phyloP scores from a whole-genome alignment of 2,888 invertebrate genomes.

The Ochropleura leucogaster region DNA sequence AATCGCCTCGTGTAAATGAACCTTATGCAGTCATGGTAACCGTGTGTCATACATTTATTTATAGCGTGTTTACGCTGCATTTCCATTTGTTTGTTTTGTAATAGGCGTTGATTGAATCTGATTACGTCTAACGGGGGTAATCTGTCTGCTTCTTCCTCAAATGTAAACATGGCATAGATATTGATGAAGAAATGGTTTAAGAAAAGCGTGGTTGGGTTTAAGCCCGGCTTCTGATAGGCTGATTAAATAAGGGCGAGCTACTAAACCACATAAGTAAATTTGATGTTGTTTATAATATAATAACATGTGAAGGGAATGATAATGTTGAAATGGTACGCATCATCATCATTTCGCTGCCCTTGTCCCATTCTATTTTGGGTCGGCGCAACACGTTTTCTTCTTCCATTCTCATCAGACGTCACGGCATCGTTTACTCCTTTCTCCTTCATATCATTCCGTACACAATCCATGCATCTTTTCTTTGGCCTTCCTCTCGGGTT shows the following conservation, averaged over 20 bases:
- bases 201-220: neutral
- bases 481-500: too few species aligned
- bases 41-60: conserved; percentile 55
- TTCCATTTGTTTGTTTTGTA: conserved; percentile 48
- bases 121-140: conserved; percentile 11
- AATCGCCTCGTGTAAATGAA: conserved; percentile 26
- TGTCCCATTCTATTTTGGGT: too few species aligned
- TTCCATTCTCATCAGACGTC: too few species aligned
- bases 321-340: too few species aligned
- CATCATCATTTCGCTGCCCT: too few species aligned
- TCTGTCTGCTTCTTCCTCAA: conserved; percentile 7
- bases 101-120: conserved; percentile 35
- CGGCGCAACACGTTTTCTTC: too few species aligned
- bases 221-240: neutral
- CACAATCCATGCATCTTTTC: too few species aligned
- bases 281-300: too few species aligned
- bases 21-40: conserved; percentile 30
- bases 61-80: conserved; percentile 49
- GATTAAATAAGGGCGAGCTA: neutral
- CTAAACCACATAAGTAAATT: too few species aligned
- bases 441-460: too few species aligned
- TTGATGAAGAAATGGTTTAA: neutral
- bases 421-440: too few species aligned
- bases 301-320: too few species aligned
- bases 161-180: conserved; percentile 23